These are phyloP conservation scores for Trissolcus brochymenae DNA, from an alignment of 2,888 invertebrate genomes.

Conservation along the genomic window DNA sequence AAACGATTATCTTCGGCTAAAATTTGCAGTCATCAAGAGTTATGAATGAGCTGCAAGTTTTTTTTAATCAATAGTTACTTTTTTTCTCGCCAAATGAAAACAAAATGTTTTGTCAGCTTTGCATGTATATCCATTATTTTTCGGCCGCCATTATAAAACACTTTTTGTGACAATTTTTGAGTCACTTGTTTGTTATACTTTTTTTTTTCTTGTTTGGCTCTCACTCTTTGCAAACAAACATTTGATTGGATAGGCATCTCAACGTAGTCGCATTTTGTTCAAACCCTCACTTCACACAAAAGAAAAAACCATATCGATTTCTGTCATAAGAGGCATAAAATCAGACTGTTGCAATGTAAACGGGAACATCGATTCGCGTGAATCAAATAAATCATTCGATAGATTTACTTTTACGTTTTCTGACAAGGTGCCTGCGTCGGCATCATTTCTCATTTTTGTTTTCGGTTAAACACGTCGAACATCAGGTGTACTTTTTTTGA, in stretches of 20 bases:
- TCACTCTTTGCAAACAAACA: constrained; percentile 7
- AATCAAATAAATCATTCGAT: constrained; percentile 40
- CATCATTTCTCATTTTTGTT: constrained; percentile 27
- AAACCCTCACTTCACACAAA: constrained; percentile 34
- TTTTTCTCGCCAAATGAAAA: too few relatives aligned
- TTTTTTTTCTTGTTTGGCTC: too few relatives aligned
- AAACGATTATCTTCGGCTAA: too few relatives aligned
- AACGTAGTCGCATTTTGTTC: constrained; percentile 2
- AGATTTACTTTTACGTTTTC: constrained; percentile 47
- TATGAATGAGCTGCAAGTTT: too few relatives aligned
- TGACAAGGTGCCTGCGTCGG: constrained; percentile 17
- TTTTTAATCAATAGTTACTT: too few relatives aligned
- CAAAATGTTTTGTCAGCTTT: too few relatives aligned
- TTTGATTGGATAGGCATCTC: constrained; percentile 40
- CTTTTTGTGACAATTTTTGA: too few relatives aligned
- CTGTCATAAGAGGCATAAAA: constrained; percentile 36
- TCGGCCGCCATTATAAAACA: too few relatives aligned
- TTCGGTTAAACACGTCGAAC: constrained; percentile 17
- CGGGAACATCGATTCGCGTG: constrained; percentile 27
- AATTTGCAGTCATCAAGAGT: too few relatives aligned
- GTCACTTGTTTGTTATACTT: too few relatives aligned
- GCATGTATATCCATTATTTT: too few relatives aligned
- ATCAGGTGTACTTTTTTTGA: constrained; percentile 27
- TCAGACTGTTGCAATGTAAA: constrained; percentile 30
- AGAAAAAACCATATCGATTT: constrained; percentile 30